Conservation (phyloP, 2,888 invertebrate species). For the Galeruca laticollis region DNA sequence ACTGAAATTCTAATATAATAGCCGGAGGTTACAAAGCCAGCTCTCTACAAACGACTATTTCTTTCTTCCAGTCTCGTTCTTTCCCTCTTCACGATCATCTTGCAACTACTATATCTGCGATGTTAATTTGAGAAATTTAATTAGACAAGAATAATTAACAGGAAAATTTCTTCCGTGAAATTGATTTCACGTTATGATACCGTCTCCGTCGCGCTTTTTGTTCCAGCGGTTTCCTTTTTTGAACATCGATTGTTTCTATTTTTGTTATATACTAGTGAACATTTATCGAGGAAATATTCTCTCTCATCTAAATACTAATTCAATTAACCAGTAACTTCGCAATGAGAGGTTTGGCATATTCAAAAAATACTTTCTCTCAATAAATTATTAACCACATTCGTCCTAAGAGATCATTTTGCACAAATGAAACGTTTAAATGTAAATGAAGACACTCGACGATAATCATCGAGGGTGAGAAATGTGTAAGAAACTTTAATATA, state of each 20-base stretch:
- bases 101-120: slow-evolving; percentile 44
- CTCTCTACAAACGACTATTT: slow-evolving; percentile 4
- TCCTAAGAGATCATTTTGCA: slow-evolving; percentile 1
- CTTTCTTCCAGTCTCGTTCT: slow-evolving; percentile 17
- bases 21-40: slow-evolving; percentile 51
- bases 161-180: slow-evolving; percentile 44
- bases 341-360: background rate
- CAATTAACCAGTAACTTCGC: background rate
- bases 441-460: slow-evolving; percentile 38
- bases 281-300: too few relatives aligned
- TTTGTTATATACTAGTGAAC: too few relatives aligned
- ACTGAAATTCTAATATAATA: slow-evolving; percentile 57
- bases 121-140: slow-evolving; percentile 55
- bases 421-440: slow-evolving; percentile 39
- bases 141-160: slow-evolving; percentile 51
- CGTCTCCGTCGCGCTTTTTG: slow-evolving; percentile 34
- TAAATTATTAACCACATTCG: slow-evolving; percentile 5
- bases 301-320: too few relatives aligned
- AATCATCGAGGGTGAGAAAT: slow-evolving; percentile 34
- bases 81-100: slow-evolving; percentile 42
- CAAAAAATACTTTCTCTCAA: slow-evolving; percentile 17
- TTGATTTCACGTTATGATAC: slow-evolving; percentile 48
- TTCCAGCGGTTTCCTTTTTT: background rate
- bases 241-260: background rate
- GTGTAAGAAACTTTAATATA: slow-evolving; percentile 49